Conservation (phyloP, 2,797 vertebrate genomes). For the Bucorvus abyssinicus region DNA sequence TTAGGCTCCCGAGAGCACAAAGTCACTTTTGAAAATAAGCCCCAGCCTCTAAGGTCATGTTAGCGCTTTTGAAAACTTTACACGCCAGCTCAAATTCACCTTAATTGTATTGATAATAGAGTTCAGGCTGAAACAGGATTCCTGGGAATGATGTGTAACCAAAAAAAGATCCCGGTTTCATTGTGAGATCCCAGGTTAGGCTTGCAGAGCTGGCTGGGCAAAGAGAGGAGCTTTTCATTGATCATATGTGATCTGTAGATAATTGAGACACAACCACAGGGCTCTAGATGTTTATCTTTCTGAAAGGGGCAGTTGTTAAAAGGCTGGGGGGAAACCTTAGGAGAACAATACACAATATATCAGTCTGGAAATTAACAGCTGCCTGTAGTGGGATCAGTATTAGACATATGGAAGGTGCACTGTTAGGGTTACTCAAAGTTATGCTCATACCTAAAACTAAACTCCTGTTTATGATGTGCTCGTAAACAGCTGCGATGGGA, state of each 20-base stretch:
- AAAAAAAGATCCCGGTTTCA: not conserved
- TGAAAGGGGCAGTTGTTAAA: not conserved
- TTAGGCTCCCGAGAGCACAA: not conserved
- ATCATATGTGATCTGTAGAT: not conserved
- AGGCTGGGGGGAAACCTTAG: not conserved
- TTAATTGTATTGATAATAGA: slow-evolving; percentile 38
- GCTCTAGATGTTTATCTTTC: not conserved
- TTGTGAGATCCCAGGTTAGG: not conserved
- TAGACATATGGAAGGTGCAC: accelerated
- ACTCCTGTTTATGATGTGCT: not conserved
- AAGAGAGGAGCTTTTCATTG: slow-evolving; percentile 9
- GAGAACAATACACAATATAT: not conserved
- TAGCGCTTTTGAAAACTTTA: slow-evolving; percentile 29
- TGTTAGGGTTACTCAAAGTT: not conserved
- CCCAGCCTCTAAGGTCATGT: not conserved
- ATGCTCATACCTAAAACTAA: not conserved
- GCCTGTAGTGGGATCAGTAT: not conserved
- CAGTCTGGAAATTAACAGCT: not conserved
- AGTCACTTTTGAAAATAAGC: slow-evolving; percentile 33
- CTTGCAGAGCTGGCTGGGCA: not conserved
- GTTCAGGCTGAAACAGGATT: slow-evolving; percentile 38
- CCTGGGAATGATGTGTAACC: slow-evolving; percentile 14
- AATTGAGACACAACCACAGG: not conserved
- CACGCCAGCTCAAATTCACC: slow-evolving; percentile 37
- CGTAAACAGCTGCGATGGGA: not conserved